These are phyloP conservation scores for Thinocorus orbignyianus DNA, from an alignment of 2,113 vertebrate species.

Conservation along the genomic window DNA sequence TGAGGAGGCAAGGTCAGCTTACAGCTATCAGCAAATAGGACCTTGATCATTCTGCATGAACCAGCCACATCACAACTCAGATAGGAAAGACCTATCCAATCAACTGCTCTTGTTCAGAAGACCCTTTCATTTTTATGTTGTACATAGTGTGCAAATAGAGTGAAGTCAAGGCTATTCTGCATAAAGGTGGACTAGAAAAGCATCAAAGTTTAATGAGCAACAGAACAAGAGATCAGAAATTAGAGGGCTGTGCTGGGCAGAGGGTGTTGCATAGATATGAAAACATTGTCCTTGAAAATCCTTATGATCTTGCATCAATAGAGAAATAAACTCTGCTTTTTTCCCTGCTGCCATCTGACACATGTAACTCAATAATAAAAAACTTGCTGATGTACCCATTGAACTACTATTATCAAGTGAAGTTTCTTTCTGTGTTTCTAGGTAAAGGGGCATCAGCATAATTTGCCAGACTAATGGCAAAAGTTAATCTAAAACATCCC, in stretches of 20 bases:
- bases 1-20: not conserved
- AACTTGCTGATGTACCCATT: not conserved
- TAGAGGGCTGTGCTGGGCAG: not conserved
- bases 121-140: not conserved
- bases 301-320: not conserved
- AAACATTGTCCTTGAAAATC: not conserved
- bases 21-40: not conserved
- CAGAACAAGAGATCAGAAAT: not conserved
- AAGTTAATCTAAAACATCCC: not conserved
- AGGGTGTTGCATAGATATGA: not conserved
- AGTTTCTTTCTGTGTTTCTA: not conserved
- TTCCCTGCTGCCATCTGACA: not conserved
- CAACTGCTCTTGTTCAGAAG: not conserved
- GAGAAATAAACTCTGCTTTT: not conserved
- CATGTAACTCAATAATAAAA: not conserved
- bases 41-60: conserved; percentile 1
- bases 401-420: not conserved
- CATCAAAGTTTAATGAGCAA: not conserved
- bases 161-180: not conserved
- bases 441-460: not conserved
- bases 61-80: not conserved
- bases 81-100: not conserved
- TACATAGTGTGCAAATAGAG: not conserved
- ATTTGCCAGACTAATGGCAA: not conserved
- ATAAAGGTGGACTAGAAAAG: not conserved